Conservation (phyloP, 2,888 invertebrate species). For the Thysanoteuthis rhombus region DNA sequence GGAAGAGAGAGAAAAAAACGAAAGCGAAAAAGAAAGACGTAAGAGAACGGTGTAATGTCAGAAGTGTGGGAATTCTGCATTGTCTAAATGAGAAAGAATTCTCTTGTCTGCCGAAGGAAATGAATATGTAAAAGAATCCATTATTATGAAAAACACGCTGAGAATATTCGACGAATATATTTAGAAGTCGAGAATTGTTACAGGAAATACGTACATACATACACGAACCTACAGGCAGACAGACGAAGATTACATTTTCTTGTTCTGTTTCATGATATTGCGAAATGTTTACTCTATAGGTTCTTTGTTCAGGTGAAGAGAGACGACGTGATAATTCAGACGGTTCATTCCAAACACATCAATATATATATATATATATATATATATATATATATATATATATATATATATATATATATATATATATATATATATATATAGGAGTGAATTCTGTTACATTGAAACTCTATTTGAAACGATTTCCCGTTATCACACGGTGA, state of each 20-base stretch:
- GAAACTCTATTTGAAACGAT: too few relatives aligned
- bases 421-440: not conserved
- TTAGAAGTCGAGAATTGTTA: not conserved
- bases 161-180: not conserved
- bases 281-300: not conserved
- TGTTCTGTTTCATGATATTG: not conserved
- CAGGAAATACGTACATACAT: not conserved
- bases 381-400: not conserved
- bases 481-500: too few relatives aligned
- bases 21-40: not conserved
- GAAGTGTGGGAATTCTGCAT: not conserved
- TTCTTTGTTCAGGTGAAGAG: not conserved
- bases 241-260: not conserved
- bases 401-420: too few relatives aligned
- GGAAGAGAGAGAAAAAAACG: not conserved
- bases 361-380: too few relatives aligned
- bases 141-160: not conserved
- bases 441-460: too few relatives aligned
- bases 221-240: not conserved
- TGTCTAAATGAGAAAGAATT: not conserved
- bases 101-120: not conserved
- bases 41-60: not conserved
- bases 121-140: not conserved
- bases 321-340: not conserved
- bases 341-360: not conserved